Evolutionary conservation across 1,140 invertebrate genomes (phyloP), one percentile per base, ranked within the genome.

Genomic region (Ceratina japonica): DNA sequence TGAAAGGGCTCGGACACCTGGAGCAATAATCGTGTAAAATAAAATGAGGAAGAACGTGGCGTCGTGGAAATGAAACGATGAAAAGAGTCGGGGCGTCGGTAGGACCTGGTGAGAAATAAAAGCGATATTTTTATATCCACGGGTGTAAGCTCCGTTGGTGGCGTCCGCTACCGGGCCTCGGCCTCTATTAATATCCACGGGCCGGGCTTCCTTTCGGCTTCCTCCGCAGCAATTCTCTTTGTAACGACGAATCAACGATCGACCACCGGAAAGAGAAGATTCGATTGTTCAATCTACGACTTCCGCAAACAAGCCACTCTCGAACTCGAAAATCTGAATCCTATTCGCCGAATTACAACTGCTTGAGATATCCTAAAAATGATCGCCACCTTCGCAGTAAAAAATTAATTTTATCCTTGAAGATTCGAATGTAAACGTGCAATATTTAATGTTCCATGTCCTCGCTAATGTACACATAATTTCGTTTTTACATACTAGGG

Each of bases 121-220:
- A 90, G 87, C 85, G 89, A 86, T 92, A 92, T 92, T 92, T 92
- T 92, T 91, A 91, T 89, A 88, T 89, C 86, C 84, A 87, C 87
- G 79, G 75, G 83, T 84, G 87, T 88, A 89, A 89, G 87, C 90
- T 89, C 37, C 75, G 75, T 78, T 84, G 81, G 82, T 83, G 81
- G 81, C 84, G 87, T 84, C 75, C 82, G 87, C 86, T 83, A 87
- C 85, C 88, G 85, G 88, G 88, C 87, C 89, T 90, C 87, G 87
- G 84, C 69, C 88, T 91, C 91, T 92, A 92, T 91, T 91, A 92
- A 92, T 92, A 92, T 91, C 90, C 86, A 84, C 81, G 80, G 87
- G 83, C 90, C 84, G 86, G 85, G 87, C 86, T 89, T 87, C 84
- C 84, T 90, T 82, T 89, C 83, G 77, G 70, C 71, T 44, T 44